phyloP scores from a whole-genome alignment of 1,140 invertebrate genomes.

The Matsumurasca onukii region DNA sequence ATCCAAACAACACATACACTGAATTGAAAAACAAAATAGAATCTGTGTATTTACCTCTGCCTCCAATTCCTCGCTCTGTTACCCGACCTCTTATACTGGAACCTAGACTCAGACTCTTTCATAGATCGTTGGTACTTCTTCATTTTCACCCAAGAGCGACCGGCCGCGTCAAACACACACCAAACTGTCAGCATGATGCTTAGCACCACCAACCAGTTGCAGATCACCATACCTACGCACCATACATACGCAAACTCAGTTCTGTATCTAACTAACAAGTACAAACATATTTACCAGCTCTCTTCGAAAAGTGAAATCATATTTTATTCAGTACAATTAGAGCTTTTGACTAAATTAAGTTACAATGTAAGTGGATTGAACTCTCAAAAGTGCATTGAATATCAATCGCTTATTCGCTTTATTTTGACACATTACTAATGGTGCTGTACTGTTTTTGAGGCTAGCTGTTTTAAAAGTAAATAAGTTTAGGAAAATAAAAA shows the following conservation, averaged over 20 bases:
- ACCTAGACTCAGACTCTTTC: slow-evolving; percentile 68
- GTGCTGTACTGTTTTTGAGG: no score
- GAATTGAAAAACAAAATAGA: no score
- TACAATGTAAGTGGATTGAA: no score
- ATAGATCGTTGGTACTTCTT: slow-evolving; percentile 85
- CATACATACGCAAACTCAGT: no score
- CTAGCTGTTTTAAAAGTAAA: no score
- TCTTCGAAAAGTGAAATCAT: background rate
- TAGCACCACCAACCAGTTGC: slow-evolving; percentile 75
- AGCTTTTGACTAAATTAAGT: no score
- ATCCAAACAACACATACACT: no score
- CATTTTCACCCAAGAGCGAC: slow-evolving; percentile 92
- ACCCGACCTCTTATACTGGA: slow-evolving; percentile 75
- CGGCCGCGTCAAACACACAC: slow-evolving; percentile 87
- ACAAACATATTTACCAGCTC: background rate
- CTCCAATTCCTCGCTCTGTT: slow-evolving; percentile 83
- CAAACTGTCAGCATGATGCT: slow-evolving; percentile 76
- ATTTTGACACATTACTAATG: no score
- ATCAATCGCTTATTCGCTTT: no score
- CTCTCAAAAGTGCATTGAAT: no score
- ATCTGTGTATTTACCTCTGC: slow-evolving; percentile 69
- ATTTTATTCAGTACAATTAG: background rate
- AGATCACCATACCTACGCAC: slow-evolving; percentile 72
- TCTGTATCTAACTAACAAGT: no score
- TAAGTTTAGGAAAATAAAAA: no score